phyloP scores from a whole-genome alignment of 2,888 invertebrate genomes.

The Uropetala carovei region DNA sequence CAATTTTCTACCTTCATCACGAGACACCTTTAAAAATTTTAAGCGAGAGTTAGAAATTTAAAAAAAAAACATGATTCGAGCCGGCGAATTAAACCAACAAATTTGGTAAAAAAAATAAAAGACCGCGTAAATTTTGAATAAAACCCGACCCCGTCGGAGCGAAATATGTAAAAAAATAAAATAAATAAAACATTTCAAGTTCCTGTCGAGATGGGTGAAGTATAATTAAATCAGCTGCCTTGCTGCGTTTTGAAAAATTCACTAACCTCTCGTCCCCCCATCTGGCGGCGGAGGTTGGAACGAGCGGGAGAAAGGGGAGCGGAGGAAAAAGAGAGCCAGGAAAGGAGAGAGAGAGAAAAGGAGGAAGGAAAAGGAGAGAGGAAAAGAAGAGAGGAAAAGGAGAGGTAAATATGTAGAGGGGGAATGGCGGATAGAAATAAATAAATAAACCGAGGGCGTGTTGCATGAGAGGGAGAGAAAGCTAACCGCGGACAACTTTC shows the following conservation, averaged over 20 bases:
- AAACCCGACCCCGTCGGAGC: background rate
- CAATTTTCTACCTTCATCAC: too few species aligned
- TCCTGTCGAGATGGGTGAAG: background rate
- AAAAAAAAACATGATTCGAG: too few species aligned
- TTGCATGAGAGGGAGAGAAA: background rate
- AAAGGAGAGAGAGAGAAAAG: background rate
- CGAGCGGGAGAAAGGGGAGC: background rate
- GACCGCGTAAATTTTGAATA: too few species aligned
- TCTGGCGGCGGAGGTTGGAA: background rate
- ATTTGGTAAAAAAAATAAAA: too few species aligned
- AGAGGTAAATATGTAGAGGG: too few species aligned
- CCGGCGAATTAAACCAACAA: too few species aligned
- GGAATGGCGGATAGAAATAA: background rate
- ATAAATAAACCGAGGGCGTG: background rate
- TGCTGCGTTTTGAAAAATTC: conserved; percentile 2
- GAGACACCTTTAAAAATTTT: too few species aligned
- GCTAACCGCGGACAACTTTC: background rate
- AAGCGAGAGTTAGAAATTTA: too few species aligned
- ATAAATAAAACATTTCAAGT: too few species aligned
- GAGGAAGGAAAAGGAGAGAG: background rate
- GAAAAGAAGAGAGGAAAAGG: background rate
- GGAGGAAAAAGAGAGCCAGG: background rate
- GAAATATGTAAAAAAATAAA: too few species aligned
- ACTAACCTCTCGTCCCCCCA: background rate
- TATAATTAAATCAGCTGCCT: background rate